These are phyloP conservation scores for Ridgeia piscesae DNA, from an alignment of 1,140 invertebrate species.

Conservation along the genomic window DNA sequence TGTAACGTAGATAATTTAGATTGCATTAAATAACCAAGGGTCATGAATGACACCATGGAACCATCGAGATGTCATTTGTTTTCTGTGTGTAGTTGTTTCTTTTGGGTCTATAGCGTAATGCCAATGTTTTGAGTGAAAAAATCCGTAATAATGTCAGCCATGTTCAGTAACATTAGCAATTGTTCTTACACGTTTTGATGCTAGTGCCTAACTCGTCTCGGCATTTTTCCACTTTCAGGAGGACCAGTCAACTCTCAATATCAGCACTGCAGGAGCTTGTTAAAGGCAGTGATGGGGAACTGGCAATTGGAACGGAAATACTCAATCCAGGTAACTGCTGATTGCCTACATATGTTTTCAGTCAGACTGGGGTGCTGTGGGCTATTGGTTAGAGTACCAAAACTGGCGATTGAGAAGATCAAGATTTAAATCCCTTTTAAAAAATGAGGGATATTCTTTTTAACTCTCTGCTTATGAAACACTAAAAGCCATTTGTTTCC, in stretches of 20 bases:
- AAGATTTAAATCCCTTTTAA: too few relatives aligned
- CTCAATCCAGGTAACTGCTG: constrained; percentile 42
- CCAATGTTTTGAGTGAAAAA: neutral
- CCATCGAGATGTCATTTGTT: too few relatives aligned
- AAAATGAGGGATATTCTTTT: too few relatives aligned
- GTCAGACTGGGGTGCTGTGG: neutral
- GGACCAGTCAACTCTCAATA: constrained; percentile 59
- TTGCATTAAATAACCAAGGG: too few relatives aligned
- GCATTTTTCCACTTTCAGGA: constrained; percentile 27
- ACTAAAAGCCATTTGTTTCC: too few relatives aligned
- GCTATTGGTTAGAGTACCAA: too few relatives aligned
- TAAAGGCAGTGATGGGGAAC: constrained; percentile 58
- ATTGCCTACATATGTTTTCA: neutral
- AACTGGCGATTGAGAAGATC: too few relatives aligned
- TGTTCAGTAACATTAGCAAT: neutral
- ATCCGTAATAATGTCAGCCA: neutral
- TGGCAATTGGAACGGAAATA: constrained; percentile 58
- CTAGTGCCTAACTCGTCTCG: neutral
- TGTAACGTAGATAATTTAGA: too few relatives aligned
- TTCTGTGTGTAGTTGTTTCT: too few relatives aligned
- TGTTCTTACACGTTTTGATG: neutral
- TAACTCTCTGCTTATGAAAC: too few relatives aligned
- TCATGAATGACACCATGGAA: too few relatives aligned
- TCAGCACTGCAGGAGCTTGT: constrained; percentile 58
- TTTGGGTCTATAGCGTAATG: too few relatives aligned